These are phyloP conservation scores for Lophotriccus pileatus DNA, from an alignment of 2,797 vertebrate genomes.

Conservation along the genomic window DNA sequence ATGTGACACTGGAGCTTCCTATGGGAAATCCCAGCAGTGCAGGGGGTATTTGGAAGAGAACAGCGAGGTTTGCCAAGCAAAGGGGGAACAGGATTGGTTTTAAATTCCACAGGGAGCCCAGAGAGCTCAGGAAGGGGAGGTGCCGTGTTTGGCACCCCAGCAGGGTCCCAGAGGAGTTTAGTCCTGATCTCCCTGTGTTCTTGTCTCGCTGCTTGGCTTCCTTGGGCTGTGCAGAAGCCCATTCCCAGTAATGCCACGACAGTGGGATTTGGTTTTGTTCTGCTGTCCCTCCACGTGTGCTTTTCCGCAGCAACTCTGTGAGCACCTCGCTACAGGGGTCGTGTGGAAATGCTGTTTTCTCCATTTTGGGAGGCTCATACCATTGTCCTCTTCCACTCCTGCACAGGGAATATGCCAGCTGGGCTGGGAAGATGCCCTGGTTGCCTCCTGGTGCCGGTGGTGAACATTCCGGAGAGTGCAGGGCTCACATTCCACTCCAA, in stretches of 20 bases:
- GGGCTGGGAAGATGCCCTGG: rapidly evolving
- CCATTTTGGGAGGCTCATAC: rapidly evolving
- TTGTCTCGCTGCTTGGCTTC: not conserved
- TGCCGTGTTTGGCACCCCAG: rapidly evolving
- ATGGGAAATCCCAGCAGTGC: not conserved
- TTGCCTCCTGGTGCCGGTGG: not conserved
- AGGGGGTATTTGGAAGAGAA: not conserved
- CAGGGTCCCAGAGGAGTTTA: rapidly evolving
- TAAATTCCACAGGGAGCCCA: not conserved
- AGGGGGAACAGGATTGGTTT: not conserved
- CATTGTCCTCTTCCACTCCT: rapidly evolving
- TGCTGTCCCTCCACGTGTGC: rapidly evolving
- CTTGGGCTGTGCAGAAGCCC: not conserved
- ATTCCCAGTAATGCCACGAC: rapidly evolving
- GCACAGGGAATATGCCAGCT: rapidly evolving
- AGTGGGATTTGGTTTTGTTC: not conserved
- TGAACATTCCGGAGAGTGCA: not conserved
- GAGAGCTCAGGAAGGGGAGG: not conserved
- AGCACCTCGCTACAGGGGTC: not conserved
- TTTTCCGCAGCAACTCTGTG: rapidly evolving
- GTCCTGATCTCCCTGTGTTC: not conserved
- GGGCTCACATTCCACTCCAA: not conserved
- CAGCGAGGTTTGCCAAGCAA: not conserved
- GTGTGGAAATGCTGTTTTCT: not conserved
- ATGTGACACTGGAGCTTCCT: not conserved